Percentiles rank a stretch among this genome's conserved stretches.
These are phyloP conservation scores for Dicyrtomina minuta DNA, from an alignment of 2,888 invertebrate genomes.

Conservation along the genomic window DNA sequence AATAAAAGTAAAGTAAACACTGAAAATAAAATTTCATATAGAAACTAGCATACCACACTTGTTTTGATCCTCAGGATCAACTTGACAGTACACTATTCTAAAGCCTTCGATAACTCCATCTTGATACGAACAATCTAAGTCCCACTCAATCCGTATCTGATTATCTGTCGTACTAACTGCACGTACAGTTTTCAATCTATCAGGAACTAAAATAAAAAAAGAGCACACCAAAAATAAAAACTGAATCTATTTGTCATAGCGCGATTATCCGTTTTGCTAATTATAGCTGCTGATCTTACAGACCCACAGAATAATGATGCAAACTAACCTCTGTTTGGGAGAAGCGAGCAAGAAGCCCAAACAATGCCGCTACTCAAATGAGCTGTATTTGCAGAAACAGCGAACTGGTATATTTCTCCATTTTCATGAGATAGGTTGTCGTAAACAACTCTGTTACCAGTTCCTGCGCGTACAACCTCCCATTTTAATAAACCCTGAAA, in stretches of 20 bases:
- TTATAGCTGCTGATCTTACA: neutral
- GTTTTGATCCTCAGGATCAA: slow-evolving; percentile 52
- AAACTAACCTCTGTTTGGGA: slow-evolving; percentile 57
- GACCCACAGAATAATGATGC: slow-evolving; percentile 1
- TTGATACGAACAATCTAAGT: slow-evolving; percentile 72
- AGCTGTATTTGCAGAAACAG: slow-evolving; percentile 74
- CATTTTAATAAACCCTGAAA: slow-evolving; percentile 46
- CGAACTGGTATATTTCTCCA: slow-evolving; percentile 69
- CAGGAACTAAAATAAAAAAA: slow-evolving; percentile 56
- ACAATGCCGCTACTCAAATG: slow-evolving; percentile 77
- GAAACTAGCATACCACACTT: slow-evolving; percentile 1
- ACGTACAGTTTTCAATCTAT: slow-evolving; percentile 63
- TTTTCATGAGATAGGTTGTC: slow-evolving; percentile 32
- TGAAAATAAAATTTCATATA: neutral
- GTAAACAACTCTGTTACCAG: slow-evolving; percentile 26
- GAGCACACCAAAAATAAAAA: slow-evolving; percentile 18
- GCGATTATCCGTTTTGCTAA: too few species aligned
- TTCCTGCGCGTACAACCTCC: slow-evolving; percentile 40
- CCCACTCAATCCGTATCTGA: slow-evolving; percentile 71
- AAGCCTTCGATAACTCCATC: slow-evolving; percentile 73
- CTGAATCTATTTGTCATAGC: neutral
- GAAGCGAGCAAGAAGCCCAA: slow-evolving; percentile 76
- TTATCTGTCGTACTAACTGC: slow-evolving; percentile 57
- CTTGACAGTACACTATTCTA: slow-evolving; percentile 73
- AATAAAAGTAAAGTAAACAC: neutral